Percentiles rank a stretch among this genome's conserved stretches.
These are phyloP conservation scores for Osedax frankpressi DNA, from an alignment of 2,888 invertebrate species.

Conservation along the genomic window DNA sequence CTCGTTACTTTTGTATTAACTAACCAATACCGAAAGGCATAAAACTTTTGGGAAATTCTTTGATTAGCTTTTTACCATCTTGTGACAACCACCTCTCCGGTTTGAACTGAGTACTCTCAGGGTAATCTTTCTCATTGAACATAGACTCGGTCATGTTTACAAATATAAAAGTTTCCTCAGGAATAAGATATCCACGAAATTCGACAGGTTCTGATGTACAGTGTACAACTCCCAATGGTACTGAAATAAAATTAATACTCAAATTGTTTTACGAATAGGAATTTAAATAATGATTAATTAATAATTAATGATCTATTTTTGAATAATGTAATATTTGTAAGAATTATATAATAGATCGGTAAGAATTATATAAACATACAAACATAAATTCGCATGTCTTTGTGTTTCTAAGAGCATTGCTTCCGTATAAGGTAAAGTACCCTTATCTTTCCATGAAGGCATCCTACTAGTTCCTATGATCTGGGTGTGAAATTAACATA, in stretches of 20 bases:
- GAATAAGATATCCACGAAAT: neutral
- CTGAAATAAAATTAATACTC: neutral
- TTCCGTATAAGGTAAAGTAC: neutral
- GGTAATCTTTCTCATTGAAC: neutral
- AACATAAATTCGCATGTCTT: neutral
- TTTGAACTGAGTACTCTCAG: neutral
- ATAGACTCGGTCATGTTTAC: neutral
- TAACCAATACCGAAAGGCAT: neutral
- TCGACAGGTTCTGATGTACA: neutral
- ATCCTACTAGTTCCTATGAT: neutral
- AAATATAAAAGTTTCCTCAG: neutral
- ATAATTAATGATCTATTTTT: no score
- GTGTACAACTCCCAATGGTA: neutral
- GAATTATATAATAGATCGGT: no score
- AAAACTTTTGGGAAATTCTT: neutral
- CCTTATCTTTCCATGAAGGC: neutral
- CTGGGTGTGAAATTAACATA: no score
- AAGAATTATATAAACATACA: neutral
- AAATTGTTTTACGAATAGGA: no score
- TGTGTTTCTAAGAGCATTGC: neutral
- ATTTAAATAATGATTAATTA: no score
- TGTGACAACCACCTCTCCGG: neutral
- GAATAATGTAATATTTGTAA: neutral
- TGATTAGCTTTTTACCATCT: neutral
- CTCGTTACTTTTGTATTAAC: neutral